Conservation (phyloP, 2,797 vertebrate genomes). For the Urosaurus nigricauda region DNA sequence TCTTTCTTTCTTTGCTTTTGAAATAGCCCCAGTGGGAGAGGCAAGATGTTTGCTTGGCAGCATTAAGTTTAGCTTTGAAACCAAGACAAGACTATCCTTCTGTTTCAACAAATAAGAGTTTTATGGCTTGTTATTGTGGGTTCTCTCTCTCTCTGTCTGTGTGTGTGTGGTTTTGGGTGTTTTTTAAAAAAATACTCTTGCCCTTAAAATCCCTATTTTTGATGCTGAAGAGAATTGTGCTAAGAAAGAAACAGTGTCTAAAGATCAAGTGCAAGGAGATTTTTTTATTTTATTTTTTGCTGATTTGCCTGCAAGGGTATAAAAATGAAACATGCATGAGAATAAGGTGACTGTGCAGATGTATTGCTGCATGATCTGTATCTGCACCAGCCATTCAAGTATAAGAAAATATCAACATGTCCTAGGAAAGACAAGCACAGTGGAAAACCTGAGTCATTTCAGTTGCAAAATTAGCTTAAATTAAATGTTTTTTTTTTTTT, state of each 20-base stretch:
- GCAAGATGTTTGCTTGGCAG: not conserved
- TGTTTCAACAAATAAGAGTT: not conserved
- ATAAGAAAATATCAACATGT: not conserved
- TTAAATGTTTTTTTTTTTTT: not conserved
- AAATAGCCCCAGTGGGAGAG: not conserved
- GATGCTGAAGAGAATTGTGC: not conserved
- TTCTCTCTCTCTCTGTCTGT: too few relatives aligned
- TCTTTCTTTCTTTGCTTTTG: not conserved
- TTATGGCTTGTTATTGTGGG: not conserved
- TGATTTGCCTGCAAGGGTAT: conserved; percentile 3
- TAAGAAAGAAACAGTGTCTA: conserved; percentile 4
- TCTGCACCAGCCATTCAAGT: conserved; percentile 15
- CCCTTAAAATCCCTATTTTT: not conserved
- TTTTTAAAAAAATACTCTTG: not conserved
- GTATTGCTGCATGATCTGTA: not conserved
- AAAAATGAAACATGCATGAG: not conserved
- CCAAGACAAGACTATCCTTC: not conserved
- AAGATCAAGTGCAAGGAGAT: not conserved
- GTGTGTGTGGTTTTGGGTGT: not conserved
- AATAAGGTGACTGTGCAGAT: not conserved
- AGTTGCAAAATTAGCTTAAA: not conserved
- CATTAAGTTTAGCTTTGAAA: not conserved
- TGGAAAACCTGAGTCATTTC: not conserved
- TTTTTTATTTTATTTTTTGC: not conserved
- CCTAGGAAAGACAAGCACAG: not conserved